Percentiles rank a stretch among this genome's conserved stretches.
phyloP scores from a whole-genome alignment of 2,113 vertebrate genomes.

The Lepus europaeus region DNA sequence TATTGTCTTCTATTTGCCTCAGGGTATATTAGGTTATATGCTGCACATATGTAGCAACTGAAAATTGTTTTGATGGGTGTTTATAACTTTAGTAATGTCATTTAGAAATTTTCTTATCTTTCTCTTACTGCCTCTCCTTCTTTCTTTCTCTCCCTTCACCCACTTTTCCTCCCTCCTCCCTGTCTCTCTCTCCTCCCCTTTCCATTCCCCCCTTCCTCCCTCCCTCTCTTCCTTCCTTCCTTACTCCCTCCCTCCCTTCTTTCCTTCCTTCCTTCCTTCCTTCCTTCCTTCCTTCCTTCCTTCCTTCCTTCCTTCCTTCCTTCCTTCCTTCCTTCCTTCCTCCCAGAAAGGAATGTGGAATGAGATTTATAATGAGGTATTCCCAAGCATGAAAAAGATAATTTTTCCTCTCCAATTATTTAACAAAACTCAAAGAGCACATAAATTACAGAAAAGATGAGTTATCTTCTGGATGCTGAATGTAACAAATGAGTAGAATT shows the following conservation, averaged over 20 bases:
- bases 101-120: background rate
- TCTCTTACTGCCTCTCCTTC: background rate
- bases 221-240: background rate
- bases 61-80: constrained; percentile 39
- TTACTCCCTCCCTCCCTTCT: background rate
- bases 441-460: constrained; percentile 41
- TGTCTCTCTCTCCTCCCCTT: background rate
- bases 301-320: background rate
- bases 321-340: background rate
- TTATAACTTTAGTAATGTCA: constrained; percentile 10
- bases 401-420: background rate
- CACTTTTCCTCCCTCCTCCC: background rate
- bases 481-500: constrained; percentile 43
- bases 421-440: constrained; percentile 6
- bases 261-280: background rate
- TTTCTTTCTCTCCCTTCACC: background rate
- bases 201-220: background rate
- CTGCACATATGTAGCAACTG: constrained; percentile 8
- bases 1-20: constrained; percentile 32
- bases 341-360: background rate
- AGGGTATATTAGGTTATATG: constrained; percentile 45
- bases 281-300: background rate
- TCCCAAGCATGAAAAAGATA: background rate
- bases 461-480: background rate
- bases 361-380: constrained; percentile 24